Conservation (phyloP, 2,888 invertebrate species). For the Andrena trimmerana region DNA sequence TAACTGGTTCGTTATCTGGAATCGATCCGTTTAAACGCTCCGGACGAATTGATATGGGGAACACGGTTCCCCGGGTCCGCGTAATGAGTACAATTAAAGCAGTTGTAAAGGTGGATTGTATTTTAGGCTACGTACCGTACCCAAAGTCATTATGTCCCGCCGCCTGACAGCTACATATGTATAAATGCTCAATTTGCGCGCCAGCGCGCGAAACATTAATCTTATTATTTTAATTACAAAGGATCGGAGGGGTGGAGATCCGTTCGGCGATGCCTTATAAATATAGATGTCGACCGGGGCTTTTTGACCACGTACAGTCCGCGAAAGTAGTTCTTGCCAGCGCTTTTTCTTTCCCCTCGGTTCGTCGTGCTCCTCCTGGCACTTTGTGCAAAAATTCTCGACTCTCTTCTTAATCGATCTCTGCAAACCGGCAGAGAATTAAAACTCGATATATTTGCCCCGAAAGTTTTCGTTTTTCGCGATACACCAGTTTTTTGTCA, state of each 20-base stretch:
- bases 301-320: slow-evolving; percentile 67
- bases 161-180: slow-evolving; percentile 73
- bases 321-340: slow-evolving; percentile 47
- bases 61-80: slow-evolving; percentile 23
- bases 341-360: slow-evolving; percentile 7
- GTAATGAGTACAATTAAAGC: slow-evolving; percentile 66
- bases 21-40: slow-evolving; percentile 57
- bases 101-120: slow-evolving; percentile 56
- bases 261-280: slow-evolving; percentile 67
- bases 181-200: slow-evolving; percentile 73
- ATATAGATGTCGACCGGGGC: slow-evolving; percentile 68
- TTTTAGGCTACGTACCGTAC: slow-evolving; percentile 54
- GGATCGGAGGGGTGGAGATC: slow-evolving; percentile 46
- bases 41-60: slow-evolving; percentile 53
- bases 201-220: slow-evolving; percentile 72
- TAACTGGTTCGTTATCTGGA: slow-evolving; percentile 63
- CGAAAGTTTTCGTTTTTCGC: not conserved
- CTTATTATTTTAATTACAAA: slow-evolving; percentile 76
- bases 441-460: not conserved
- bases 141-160: slow-evolving; percentile 68
- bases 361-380: not conserved
- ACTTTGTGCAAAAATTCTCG: not conserved
- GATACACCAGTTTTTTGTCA: slow-evolving; percentile 1
- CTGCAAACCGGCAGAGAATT: not conserved
- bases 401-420: not conserved